Evolutionary conservation across 2,113 vertebrate species (phyloP), one percentile per base, ranked within the genome.

Genomic region (Climacteris rufus): DNA sequence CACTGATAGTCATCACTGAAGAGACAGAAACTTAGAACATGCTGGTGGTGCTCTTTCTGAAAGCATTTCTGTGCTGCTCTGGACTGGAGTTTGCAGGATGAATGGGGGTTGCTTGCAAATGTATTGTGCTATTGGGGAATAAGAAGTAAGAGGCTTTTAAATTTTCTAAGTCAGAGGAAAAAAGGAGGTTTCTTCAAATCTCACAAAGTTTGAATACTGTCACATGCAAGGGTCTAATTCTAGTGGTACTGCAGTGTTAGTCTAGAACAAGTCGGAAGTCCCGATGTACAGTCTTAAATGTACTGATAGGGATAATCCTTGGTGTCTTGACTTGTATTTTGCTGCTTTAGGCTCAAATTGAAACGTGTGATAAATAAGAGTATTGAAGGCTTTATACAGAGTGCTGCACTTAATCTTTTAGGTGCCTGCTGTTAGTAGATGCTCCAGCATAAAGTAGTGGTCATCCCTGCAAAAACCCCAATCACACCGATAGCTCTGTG

Each of bases 401-500:
- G 44, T 16, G 20, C 68, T 90, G 52, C 64, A 9, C 69, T 59
- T 77, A 59, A 15, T 56, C 24, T 78, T 45, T 72, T 69, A n/a
- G 50, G 40, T 68, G 44, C 50, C 5, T 33, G 77, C 61, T 77
- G 64, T 71, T 87, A 39, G 15, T 15, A 57, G 63, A 22, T 88
- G 80, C 35, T 90, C 82, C 27, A 83, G 35, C 61, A 39, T 90
- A 86, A 96, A 77, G 30, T 44, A 54, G 35, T 50, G 35, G 23
- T 52, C 44, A 9, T 80, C 64, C 4, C 28, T 27, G 2, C 17
- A 42, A 35, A 66, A 86, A 35, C 2, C 4, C 11, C 12, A 30
- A 13, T 56, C 40, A 25, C 0, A 0, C 45, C 0, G 0, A 9
- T 61, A 53, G 28, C 37, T 71, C 42, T 39, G 3, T 33, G 15